Base-by-base conservation (phyloP, 2,797 vertebrate genomes). In the Premnoplex brunnescens region DNA sequence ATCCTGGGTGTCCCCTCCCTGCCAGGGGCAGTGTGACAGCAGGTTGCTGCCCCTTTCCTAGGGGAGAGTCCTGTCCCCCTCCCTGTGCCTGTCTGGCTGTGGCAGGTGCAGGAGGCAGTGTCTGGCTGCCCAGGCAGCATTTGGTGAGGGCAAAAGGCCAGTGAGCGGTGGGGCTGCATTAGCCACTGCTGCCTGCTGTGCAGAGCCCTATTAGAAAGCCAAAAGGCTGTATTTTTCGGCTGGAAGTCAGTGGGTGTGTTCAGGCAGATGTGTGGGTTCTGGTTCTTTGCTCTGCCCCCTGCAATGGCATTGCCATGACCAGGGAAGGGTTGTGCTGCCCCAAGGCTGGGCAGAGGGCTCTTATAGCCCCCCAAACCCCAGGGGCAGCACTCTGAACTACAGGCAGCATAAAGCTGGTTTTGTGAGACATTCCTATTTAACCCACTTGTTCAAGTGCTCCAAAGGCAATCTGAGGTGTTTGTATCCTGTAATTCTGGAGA, bases 81-180 rank as follows among this genome's bases (percentile, higher is more conserved):
- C 5, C 0, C 4, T 2, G 43, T 44, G 44, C n/a, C 72, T 0
- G 19, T 8, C 55, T 20, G 9, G 0, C 20, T 9, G 10, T 0
- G 39, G 94, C 92, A 91, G 92, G 62, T 82, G 86, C 66, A 21
- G 73, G 69, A 5, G 48, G 66, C 46, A 0, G 3, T 0, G 12
- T 10, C 77, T 79, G 89, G 5, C 10, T 8, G 62, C 92, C 60
- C 2, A 54, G 55, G 77, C 88, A 76, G 86, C 86, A 48, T 82
- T 79, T 87, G 87, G 36, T 0, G 37, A 92, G 78, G 92, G 63
- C 89, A 59, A 51, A 91, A 74, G 75, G 89, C 74, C 66, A 36
- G 43, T 11, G 16, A 8, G 60, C 6, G 55, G 7, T 6, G 14
- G 6, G 15, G 78, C 75, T 59, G 5, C 78, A 8, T 63, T 7